phyloP scores from a whole-genome alignment of 2,888 invertebrate species.

The Eupelmus urozonus region DNA sequence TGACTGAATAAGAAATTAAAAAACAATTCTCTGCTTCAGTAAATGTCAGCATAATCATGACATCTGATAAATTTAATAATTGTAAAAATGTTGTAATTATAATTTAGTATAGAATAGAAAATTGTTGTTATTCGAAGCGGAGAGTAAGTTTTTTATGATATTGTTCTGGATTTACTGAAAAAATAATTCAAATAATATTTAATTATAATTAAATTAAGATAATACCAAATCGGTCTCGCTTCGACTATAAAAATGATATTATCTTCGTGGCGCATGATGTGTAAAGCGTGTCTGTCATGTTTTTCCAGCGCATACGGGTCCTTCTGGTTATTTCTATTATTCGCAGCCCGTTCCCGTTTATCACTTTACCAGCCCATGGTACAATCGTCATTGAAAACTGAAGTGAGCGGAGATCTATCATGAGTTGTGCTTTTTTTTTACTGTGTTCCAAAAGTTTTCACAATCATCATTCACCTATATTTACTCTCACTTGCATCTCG shows the following conservation, averaged over 20 bases:
- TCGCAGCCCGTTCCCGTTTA: slow-evolving; percentile 76
- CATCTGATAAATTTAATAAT: background rate
- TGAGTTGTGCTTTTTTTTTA: slow-evolving; percentile 51
- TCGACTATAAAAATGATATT: slow-evolving; percentile 33
- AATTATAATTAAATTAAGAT: background rate
- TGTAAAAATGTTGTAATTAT: background rate
- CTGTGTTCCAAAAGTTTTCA: slow-evolving; percentile 38
- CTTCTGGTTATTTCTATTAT: slow-evolving; percentile 75
- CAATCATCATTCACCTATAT: background rate
- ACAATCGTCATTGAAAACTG: slow-evolving; percentile 74
- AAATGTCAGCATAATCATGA: background rate
- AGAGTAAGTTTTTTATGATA: too few species aligned
- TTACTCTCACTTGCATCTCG: background rate
- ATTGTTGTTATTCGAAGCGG: too few species aligned
- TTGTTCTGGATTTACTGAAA: too few species aligned
- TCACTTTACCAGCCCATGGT: slow-evolving; percentile 77
- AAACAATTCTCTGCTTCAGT: too few species aligned
- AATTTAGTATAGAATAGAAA: background rate
- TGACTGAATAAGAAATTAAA: too few species aligned
- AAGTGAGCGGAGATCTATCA: slow-evolving; percentile 59
- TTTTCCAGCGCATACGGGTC: slow-evolving; percentile 72
- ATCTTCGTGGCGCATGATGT: slow-evolving; percentile 21
- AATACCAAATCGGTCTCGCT: slow-evolving; percentile 6
- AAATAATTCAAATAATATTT: background rate
- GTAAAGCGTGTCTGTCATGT: slow-evolving; percentile 60